Conservation (phyloP, 1,140 invertebrate genomes). For the Saccostrea cuccullata region DNA sequence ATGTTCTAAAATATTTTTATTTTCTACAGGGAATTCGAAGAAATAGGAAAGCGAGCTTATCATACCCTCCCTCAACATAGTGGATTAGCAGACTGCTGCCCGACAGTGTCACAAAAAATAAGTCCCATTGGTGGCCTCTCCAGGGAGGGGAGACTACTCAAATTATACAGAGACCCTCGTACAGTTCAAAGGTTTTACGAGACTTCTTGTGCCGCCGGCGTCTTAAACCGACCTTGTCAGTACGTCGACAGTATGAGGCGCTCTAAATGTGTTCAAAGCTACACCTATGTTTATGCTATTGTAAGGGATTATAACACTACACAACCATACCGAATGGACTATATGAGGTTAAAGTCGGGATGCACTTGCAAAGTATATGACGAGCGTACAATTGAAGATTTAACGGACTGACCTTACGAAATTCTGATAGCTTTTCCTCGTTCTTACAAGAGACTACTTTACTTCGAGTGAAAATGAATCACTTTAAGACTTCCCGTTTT, state of each 20-base stretch:
- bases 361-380: constrained; percentile 87
- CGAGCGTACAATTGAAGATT: constrained; percentile 14
- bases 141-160: constrained; percentile 85
- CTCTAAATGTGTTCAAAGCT: constrained; percentile 89
- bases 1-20: not conserved
- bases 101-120: constrained; percentile 86
- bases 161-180: constrained; percentile 85
- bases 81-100: constrained; percentile 85
- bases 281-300: constrained; percentile 91
- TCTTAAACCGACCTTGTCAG: constrained; percentile 86
- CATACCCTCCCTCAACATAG: constrained; percentile 45
- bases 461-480: not conserved
- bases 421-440: not conserved
- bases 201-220: constrained; percentile 86
- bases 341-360: constrained; percentile 89
- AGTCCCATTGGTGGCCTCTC: constrained; percentile 88
- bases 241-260: constrained; percentile 86
- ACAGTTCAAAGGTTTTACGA: constrained; percentile 86
- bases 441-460: not conserved
- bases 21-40: constrained; percentile 53
- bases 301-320: constrained; percentile 81
- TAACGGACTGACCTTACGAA: constrained; percentile 2
- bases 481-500: not conserved
- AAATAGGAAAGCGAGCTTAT: constrained; percentile 51
- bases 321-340: constrained; percentile 86